Base-by-base conservation (phyloP, 2,113 vertebrate species). In the Lampris megalopsis region DNA sequence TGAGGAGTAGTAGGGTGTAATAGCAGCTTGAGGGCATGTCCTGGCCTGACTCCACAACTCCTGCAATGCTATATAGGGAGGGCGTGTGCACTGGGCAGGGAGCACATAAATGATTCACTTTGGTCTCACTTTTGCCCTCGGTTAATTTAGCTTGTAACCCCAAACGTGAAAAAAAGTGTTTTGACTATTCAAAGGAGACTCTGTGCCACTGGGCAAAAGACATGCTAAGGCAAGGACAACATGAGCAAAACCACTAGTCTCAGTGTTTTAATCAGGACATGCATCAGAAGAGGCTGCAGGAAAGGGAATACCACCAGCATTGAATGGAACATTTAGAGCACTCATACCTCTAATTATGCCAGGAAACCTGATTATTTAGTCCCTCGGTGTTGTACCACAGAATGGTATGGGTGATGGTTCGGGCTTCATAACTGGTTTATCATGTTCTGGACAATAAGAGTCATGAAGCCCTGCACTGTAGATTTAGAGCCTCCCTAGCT, bases 71-170 rank as follows among this genome's bases (percentile, higher is more conserved):
- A 63, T 42, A 63, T 56, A 5, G 42, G 58, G 63, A 78, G 40
- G 77, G 83, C 63, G 61, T 56, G 64, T 75, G 45, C 68, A 59
- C 71, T 40, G 69, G 77, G 48, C 53, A 73, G 60, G 63, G 76
- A 79, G 65, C 78, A 62, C 83, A 90, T 89, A 57, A 84, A 89
- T 84, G 81, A 89, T 87, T 88, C 74, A 88, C 81, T 79, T 66
- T 86, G 79, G 83, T 88, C 85, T 81, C 70, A 78, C 58, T 69
- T 43, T 68, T 77, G 80, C 78, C 74, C 76, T 69, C 84, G 57
- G 87, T 87, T 86, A 77, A 86, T 89, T 85, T 79, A 75, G 75
- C 81, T 83, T 71, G 83, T 85, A 82, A 87, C 73, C 85, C 77
- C 45, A 0, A 63, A 63, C 79, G 79, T 67, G 60, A 48, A 35